Evolutionary conservation across 2,113 vertebrate genomes (phyloP).

Genomic region (Myanophis thanlyinensis): DNA sequence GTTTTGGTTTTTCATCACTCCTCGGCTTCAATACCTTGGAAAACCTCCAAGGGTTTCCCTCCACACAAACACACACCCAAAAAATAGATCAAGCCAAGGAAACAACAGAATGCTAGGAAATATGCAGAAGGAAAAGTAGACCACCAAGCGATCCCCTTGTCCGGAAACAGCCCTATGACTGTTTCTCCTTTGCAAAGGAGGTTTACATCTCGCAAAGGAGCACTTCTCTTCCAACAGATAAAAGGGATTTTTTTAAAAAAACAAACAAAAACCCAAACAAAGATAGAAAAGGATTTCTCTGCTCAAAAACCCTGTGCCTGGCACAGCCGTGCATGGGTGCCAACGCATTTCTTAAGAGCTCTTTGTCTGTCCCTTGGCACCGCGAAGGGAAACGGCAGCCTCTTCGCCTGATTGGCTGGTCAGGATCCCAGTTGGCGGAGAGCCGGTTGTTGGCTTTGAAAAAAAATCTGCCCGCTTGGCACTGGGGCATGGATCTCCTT

Average conservation of each 20-base stretch:
- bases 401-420: not conserved
- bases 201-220: not conserved
- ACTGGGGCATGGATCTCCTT: not conserved
- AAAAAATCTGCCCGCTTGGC: not conserved
- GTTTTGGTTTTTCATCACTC: too few species aligned
- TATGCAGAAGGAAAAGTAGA: not conserved
- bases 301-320: not conserved
- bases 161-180: not conserved
- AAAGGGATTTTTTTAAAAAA: not conserved
- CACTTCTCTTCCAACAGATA: not conserved
- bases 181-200: not conserved
- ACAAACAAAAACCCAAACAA: too few species aligned
- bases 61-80: too few species aligned
- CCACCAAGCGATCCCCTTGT: not conserved
- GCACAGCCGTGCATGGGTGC: not conserved
- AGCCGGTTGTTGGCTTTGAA: not conserved
- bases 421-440: not conserved
- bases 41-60: too few species aligned
- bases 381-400: not conserved
- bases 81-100: not conserved
- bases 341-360: not conserved
- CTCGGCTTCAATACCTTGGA: too few species aligned
- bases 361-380: not conserved
- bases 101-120: not conserved
- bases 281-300: not conserved